Conservation (phyloP, 2,888 invertebrate genomes). For the Orthosia gothica region DNA sequence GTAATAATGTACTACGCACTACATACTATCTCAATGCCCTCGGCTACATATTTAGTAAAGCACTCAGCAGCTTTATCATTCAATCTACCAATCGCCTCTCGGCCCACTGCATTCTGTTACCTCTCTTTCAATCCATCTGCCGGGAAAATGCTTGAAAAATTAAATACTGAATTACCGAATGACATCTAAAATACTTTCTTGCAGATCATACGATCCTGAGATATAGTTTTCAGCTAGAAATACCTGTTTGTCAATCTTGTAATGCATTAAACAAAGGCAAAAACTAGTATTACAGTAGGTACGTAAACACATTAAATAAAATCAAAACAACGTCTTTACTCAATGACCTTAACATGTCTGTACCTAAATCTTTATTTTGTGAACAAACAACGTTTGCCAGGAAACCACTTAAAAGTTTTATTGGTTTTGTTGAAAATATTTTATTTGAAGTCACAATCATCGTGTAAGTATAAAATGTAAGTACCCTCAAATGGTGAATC, state of each 20-base stretch:
- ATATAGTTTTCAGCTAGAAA: neutral
- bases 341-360: constrained; percentile 28
- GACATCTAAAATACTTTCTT: neutral
- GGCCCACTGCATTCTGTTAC: neutral
- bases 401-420: constrained; percentile 53
- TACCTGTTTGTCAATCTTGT: neutral
- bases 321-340: constrained; percentile 22
- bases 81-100: neutral
- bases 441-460: constrained; percentile 35
- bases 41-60: neutral
- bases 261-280: neutral
- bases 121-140: neutral
- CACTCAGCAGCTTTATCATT: neutral
- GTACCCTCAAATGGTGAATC: constrained; percentile 11
- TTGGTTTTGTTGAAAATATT: constrained; percentile 50
- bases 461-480: constrained; percentile 23
- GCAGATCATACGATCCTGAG: neutral
- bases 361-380: constrained; percentile 35
- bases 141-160: neutral
- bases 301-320: constrained; percentile 17
- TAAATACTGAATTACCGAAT: no score
- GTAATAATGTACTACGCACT: no score
- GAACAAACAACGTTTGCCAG: constrained; percentile 35
- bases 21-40: no score
- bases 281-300: neutral